Percentiles rank a stretch among this genome's conserved stretches.
These are phyloP conservation scores for Leptobrachium leishanense DNA, from an alignment of 2,113 vertebrate species.

Conservation along the genomic window DNA sequence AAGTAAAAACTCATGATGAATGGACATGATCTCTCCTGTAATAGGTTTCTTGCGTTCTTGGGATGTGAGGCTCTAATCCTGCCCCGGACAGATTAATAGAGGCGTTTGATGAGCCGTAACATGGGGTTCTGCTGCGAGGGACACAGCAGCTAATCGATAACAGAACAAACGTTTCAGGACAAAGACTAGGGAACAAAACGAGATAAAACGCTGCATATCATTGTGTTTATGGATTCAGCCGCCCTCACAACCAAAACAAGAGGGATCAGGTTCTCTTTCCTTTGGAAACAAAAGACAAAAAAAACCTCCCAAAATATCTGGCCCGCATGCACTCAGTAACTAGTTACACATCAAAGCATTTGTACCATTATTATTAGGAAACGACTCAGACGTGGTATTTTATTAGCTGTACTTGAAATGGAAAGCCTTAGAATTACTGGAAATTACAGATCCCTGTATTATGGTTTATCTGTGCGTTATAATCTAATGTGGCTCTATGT, in stretches of 20 bases:
- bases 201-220: not conserved
- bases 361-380: no score
- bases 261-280: no score
- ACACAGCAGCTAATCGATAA: constrained; percentile 31
- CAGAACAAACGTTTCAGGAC: constrained; percentile 19
- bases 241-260: constrained; percentile 9
- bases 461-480: no score
- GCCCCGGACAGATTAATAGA: constrained; percentile 12
- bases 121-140: not conserved
- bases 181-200: not conserved
- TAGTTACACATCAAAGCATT: no score
- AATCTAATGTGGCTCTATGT: no score
- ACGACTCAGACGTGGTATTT: no score
- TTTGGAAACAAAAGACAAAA: no score
- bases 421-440: no score
- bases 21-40: not conserved
- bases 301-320: no score
- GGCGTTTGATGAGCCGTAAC: not conserved
- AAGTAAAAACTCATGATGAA: constrained; percentile 30
- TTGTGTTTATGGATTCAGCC: not conserved
- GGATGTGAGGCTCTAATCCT: not conserved
- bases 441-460: no score
- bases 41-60: not conserved
- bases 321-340: no score
- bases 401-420: no score